These are phyloP conservation scores for Falco columbarius DNA, from an alignment of 2,797 vertebrate genomes.

Conservation along the genomic window DNA sequence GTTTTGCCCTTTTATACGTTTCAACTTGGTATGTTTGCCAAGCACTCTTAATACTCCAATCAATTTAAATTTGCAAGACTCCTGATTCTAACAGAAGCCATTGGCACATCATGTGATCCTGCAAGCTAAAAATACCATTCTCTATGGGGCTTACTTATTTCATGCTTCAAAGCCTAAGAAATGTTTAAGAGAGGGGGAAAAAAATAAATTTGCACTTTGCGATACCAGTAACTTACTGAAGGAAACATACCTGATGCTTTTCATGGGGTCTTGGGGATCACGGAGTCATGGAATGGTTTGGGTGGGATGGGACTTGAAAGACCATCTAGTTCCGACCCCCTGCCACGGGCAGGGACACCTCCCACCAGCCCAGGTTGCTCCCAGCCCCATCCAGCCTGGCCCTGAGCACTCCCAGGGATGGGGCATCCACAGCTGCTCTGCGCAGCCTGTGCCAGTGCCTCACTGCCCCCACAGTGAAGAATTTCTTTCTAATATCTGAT, in stretches of 20 bases:
- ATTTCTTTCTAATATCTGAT: too few species aligned
- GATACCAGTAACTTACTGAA: background rate
- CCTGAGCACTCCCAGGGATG: too few species aligned
- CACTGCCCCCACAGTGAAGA: too few species aligned
- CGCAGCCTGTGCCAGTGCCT: too few species aligned
- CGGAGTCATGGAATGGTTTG: too few species aligned
- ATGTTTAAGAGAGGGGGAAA: background rate
- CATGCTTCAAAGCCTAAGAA: slow-evolving; percentile 62
- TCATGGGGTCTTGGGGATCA: background rate
- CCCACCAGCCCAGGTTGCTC: too few species aligned
- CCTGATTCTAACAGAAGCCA: slow-evolving; percentile 62
- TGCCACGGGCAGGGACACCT: too few species aligned
- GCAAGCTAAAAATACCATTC: slow-evolving; percentile 68
- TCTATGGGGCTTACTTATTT: slow-evolving; percentile 53
- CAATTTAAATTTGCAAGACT: slow-evolving; percentile 73
- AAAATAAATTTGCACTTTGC: background rate
- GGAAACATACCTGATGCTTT: background rate
- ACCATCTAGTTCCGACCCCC: too few species aligned
- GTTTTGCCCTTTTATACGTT: background rate
- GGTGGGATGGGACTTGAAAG: too few species aligned
- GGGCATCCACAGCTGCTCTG: too few species aligned
- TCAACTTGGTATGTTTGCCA: slow-evolving; percentile 48
- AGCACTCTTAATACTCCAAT: slow-evolving; percentile 63
- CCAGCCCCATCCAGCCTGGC: too few species aligned
- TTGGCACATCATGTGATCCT: slow-evolving; percentile 47